Percentiles rank a stretch among this genome's conserved stretches.
Conservation (phyloP, 2,113 vertebrate species). For the Clarias macrocephalus region DNA sequence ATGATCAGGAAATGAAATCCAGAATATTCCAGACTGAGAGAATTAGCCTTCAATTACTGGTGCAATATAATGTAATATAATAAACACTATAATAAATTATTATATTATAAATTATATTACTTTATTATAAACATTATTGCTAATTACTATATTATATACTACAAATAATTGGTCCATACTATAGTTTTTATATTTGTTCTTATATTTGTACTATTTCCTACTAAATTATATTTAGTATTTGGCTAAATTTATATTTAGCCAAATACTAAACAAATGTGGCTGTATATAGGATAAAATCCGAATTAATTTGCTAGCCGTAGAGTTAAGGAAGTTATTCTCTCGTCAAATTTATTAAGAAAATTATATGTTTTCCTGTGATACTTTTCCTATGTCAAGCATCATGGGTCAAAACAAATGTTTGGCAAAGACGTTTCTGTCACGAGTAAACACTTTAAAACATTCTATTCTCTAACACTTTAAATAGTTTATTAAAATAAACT, state of each 20-base stretch:
- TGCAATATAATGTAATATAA: no score
- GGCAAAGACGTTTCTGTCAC: neutral
- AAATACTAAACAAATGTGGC: neutral
- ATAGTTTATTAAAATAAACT: no score
- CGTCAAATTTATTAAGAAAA: neutral
- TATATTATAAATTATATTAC: no score
- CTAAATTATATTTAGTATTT: no score
- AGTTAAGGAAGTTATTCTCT: neutral
- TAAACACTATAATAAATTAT: no score
- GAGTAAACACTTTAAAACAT: neutral
- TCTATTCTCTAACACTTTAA: no score
- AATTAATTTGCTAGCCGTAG: neutral
- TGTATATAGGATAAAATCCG: neutral
- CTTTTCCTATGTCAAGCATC: neutral
- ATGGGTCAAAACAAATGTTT: neutral
- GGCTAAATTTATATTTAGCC: neutral
- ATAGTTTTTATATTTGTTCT: neutral
- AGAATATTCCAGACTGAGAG: neutral
- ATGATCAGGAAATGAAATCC: constrained; percentile 26
- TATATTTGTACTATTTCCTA: no score
- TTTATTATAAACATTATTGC: no score
- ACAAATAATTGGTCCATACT: neutral
- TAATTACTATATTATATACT: neutral
- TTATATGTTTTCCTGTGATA: neutral
- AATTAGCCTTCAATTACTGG: neutral